Evolutionary conservation across 2,888 invertebrate genomes (phyloP), one percentile per base, ranked within the genome.

Genomic region (Chouioia cunea): DNA sequence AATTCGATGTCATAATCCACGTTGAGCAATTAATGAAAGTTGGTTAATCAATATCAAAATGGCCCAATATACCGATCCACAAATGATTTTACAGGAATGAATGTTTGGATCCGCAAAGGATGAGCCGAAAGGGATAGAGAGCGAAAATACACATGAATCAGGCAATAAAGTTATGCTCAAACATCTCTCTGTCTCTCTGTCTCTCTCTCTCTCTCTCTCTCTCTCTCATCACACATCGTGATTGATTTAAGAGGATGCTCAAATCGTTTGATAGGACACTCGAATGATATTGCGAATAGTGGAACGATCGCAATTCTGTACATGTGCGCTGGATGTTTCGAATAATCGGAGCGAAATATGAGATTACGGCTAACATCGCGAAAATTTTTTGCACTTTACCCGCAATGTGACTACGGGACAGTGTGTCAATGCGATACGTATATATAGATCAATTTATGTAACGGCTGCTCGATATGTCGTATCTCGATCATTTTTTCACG

Each of bases 381-480:
- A 8, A 44, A 53, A 50, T 65, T 65, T 65, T 65, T 44, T 12
- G 65, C 16, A 65, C 65, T 65, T 65, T 43, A 43, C n/a, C 36
- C 36, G 36, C 27, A 27, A 6, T 27, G 6, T 6, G 27, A 27
- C 6, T 6, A 6, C 36, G 36, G 36, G 36, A 64, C 56, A 23
- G 10, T 44, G 10, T 52, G 52, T 14, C 46, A 23, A 2, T 8
- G 56, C 23, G 46, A 47, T 46, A n/a, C n/a, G n/a, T n/a, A n/a
- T n/a, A n/a, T n/a, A 18, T 43, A 18, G 6, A 12, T 14, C 23
- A 3, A 20, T 1, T 47, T n/a, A 59, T 58, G 22, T 12, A 20
- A 18, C n/a, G n/a, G n/a, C n/a, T n/a, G 15, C 14, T n/a, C 16
- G 36, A 36, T n/a, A 16, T 57, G 8, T 16, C 36, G 36, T n/a